These are phyloP conservation scores for Chromobotia macracanthus DNA, from an alignment of 2,797 vertebrate genomes.

Conservation along the genomic window DNA sequence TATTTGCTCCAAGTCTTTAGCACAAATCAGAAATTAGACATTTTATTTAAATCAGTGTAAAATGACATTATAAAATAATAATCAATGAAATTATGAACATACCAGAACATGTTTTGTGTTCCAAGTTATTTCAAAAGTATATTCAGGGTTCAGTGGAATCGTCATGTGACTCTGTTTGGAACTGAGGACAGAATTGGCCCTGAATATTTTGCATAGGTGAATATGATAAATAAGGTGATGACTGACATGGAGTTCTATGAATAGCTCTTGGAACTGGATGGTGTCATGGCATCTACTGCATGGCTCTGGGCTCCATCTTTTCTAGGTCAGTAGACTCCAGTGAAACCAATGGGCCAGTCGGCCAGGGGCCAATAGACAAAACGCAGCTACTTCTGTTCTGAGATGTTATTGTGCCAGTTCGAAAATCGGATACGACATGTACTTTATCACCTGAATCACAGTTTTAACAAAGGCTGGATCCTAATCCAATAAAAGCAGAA, in stretches of 20 bases:
- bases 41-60: background rate
- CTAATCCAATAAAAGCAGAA: background rate
- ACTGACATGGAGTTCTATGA: conserved; percentile 50
- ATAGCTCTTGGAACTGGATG: conserved; percentile 55
- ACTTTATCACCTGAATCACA: background rate
- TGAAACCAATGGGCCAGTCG: background rate
- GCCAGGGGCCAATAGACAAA: background rate
- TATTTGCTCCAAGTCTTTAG: background rate
- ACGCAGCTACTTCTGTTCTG: background rate
- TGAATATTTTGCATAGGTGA: background rate
- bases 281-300: conserved; percentile 58
- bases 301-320: conserved; percentile 53
- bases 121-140: conserved; percentile 59
- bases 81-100: no score
- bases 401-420: background rate
- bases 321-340: conserved; percentile 57
- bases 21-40: background rate
- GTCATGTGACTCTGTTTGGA: conserved; percentile 56
- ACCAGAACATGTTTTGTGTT: conserved; percentile 16
- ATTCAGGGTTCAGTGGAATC: conserved; percentile 55
- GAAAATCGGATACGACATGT: background rate
- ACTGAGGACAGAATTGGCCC: background rate
- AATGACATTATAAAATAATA: background rate
- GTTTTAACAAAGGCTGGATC: background rate
- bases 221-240: background rate